Conservation (phyloP, 2,113 vertebrate genomes). For the Tympanuchus pallidicinctus region DNA sequence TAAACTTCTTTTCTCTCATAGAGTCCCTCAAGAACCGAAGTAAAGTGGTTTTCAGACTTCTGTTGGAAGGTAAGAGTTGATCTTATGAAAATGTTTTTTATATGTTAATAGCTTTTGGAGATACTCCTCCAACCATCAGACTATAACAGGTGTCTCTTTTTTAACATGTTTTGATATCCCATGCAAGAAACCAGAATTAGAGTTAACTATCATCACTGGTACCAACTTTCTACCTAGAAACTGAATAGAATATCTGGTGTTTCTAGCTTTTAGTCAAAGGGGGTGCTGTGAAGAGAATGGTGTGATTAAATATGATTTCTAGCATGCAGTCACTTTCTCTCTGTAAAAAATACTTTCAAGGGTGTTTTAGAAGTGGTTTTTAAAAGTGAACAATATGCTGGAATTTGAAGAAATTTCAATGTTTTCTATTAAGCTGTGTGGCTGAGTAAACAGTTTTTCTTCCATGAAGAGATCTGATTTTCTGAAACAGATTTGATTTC, state of each 20-base stretch:
- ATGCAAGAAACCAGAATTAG: background rate
- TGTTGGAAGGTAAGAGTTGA: background rate
- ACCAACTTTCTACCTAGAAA: background rate
- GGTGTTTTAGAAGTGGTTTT: background rate
- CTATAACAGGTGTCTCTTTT: background rate
- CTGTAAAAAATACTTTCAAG: background rate
- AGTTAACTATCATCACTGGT: background rate
- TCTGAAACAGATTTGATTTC: background rate
- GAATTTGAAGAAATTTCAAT: background rate
- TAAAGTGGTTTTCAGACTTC: background rate
- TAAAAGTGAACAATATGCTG: background rate
- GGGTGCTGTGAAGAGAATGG: background rate
- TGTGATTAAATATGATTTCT: background rate
- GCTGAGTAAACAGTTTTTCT: background rate
- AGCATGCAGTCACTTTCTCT: background rate
- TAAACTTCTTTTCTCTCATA: background rate
- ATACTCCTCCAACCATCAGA: background rate
- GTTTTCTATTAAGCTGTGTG: background rate
- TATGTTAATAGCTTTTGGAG: background rate
- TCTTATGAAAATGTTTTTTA: background rate
- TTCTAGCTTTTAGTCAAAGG: background rate
- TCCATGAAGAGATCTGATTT: background rate
- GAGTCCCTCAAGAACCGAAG: background rate
- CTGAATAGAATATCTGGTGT: background rate
- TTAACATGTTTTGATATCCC: background rate